These are phyloP conservation scores for Ophion ventricosus DNA, from an alignment of 2,888 invertebrate species.

Conservation along the genomic window DNA sequence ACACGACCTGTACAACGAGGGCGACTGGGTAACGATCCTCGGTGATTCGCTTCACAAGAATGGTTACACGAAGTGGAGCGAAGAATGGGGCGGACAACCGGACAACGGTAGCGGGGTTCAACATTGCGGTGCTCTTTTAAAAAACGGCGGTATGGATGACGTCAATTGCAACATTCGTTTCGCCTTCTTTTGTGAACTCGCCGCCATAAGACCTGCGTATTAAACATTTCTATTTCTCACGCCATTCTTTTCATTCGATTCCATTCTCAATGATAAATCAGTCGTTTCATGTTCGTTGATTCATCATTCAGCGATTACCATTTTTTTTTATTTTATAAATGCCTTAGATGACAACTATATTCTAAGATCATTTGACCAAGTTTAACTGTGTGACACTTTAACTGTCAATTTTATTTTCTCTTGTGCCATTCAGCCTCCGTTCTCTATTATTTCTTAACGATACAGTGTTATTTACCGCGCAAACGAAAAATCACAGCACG, in stretches of 20 bases:
- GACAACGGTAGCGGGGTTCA: slow-evolving; percentile 79
- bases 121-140: slow-evolving; percentile 76
- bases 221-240: slow-evolving; percentile 35
- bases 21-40: slow-evolving; percentile 79
- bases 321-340: too few relatives aligned
- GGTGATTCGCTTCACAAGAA: slow-evolving; percentile 79
- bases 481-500: too few relatives aligned
- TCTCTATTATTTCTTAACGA: too few relatives aligned
- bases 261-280: background rate
- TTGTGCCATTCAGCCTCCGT: too few relatives aligned
- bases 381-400: too few relatives aligned
- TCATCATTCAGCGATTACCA: too few relatives aligned
- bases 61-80: slow-evolving; percentile 79
- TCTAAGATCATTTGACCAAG: too few relatives aligned
- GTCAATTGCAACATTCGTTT: slow-evolving; percentile 77
- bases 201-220: slow-evolving; percentile 63
- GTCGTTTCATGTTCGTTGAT: too few relatives aligned
- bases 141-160: slow-evolving; percentile 78
- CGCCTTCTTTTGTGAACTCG: slow-evolving; percentile 78
- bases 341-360: too few relatives aligned
- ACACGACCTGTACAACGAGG: slow-evolving; percentile 78
- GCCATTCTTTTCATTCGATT: background rate
- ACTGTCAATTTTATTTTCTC: too few relatives aligned
- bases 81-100: slow-evolving; percentile 78
- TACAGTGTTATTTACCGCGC: too few relatives aligned